A percentile compares a stretch with the other conserved stretches of the same genome.
Conservation (phyloP, 2,113 vertebrate species). For the Micromys minutus region DNA sequence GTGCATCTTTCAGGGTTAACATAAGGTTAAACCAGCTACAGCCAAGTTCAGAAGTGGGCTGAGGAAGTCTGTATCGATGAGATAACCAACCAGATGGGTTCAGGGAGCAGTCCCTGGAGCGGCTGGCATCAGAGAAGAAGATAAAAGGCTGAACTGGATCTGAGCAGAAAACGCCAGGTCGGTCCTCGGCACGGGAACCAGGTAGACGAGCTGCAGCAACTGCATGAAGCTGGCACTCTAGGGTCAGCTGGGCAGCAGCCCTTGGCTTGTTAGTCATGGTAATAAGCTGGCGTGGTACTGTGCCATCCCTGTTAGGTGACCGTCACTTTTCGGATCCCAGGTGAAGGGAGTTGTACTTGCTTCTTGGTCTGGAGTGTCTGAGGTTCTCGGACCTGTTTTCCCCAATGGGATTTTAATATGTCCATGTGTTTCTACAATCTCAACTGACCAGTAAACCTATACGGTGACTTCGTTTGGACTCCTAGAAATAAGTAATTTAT, state of each 20-base stretch:
- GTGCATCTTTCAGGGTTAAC: too few species aligned
- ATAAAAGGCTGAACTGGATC: background rate
- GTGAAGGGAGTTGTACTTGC: background rate
- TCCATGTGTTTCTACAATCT: too few species aligned
- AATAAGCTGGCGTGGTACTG: accelerated
- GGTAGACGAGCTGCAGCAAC: too few species aligned
- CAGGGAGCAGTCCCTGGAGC: background rate
- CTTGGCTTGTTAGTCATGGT: too few species aligned
- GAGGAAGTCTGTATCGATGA: background rate
- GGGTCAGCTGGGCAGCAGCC: background rate
- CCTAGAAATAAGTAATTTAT: background rate
- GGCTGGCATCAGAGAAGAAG: background rate
- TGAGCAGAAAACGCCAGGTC: too few species aligned
- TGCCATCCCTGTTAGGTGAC: background rate
- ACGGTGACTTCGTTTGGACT: background rate
- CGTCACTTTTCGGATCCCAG: background rate
- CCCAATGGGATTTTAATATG: background rate
- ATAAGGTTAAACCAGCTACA: background rate
- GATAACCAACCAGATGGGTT: background rate
- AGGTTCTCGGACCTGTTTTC: background rate
- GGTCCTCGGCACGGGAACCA: background rate
- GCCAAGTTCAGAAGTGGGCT: background rate
- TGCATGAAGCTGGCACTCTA: accelerated
- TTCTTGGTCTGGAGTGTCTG: background rate
- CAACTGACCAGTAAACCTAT: too few species aligned